These are phyloP conservation scores for Oscheius sp. DNA, from an alignment of 2,888 invertebrate species.

Conservation along the genomic window DNA sequence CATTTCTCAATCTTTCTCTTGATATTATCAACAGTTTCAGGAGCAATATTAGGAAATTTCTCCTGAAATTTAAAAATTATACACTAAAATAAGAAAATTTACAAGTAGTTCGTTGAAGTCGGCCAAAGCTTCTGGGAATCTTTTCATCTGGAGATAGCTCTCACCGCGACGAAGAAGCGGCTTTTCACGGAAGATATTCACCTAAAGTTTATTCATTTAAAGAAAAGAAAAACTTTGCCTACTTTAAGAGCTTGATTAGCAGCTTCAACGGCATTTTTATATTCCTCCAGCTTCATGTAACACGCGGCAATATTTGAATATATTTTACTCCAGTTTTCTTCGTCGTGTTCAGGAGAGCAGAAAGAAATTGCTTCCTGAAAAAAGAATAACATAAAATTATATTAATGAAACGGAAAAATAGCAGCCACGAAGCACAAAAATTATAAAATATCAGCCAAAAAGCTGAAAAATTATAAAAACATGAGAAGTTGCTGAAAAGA, in stretches of 20 bases:
- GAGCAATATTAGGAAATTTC: not conserved
- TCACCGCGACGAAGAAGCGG: slow-evolving; percentile 54
- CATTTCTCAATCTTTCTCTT: slow-evolving; percentile 41
- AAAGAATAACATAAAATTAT: too few species aligned
- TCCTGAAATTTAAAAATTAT: slow-evolving; percentile 16
- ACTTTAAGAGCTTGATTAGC: slow-evolving; percentile 52
- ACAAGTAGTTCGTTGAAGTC: slow-evolving; percentile 3
- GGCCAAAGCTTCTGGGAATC: slow-evolving; percentile 41
- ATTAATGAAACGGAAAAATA: too few species aligned
- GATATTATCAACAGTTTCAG: not conserved
- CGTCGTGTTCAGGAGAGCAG: slow-evolving; percentile 3
- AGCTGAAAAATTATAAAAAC: too few species aligned
- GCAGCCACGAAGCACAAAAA: too few species aligned
- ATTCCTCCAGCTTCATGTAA: slow-evolving; percentile 54
- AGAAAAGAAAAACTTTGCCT: too few species aligned
- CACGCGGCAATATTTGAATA: slow-evolving; percentile 60
- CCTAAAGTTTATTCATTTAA: slow-evolving; percentile 32
- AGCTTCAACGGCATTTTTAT: slow-evolving; percentile 49
- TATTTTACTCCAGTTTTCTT: slow-evolving; percentile 32
- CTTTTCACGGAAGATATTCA: slow-evolving; percentile 45
- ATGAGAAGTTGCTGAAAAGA: too few species aligned
- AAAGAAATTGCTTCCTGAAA: slow-evolving; percentile 10
- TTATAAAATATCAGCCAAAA: too few species aligned
- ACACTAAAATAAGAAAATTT: not conserved
- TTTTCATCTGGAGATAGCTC: slow-evolving; percentile 50